Base-by-base conservation (phyloP, 2,113 vertebrate species). In the Nannospalax galili region DNA sequence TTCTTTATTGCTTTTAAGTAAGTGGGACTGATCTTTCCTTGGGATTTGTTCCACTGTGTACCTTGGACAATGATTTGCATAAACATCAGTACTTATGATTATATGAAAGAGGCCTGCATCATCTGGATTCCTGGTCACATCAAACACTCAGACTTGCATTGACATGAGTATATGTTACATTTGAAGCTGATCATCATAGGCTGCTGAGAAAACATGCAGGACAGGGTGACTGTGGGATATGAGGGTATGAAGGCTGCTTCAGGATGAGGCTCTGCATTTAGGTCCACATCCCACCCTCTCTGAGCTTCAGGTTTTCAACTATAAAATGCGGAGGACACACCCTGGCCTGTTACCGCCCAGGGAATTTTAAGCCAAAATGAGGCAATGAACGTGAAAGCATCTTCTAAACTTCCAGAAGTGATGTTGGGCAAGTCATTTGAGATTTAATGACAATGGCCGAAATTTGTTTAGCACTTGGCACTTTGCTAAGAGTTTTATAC, bases 1-100 rank as follows among this genome's bases (percentile, higher is more conserved):
- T 91, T 62, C 69, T 67, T 40, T 67, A 35, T 35, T 90, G n/a
- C 65, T 92, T 95, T 95, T 91, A 60, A 89, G 56, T 92, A 80
- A 89, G 16, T 73, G 67, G 35, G 16, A 90, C 32, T 69, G 70
- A 89, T 28, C 45, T 69, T 92, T 80, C 19, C 16, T 56, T 78
- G 19, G 58, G 32, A 40, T 93, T 77, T 92, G 67, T 82, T 85
- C 19, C 79, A 37, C 12, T 60, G 14, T 89, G 15, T 48, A 48
- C 65, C 48, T 35, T 56, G 74, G 70, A 22, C 52, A 85, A 26
- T 82, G 84, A n/a, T 80, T 64, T 69, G 30, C 91, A 7, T 84
- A 58, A 94, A 78, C 3, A 60, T n/a, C 56, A 79, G 20, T 52
- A 58, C 82, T 88, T 69, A 60, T 12, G 4, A 5, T 32, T 67